These are phyloP conservation scores for Ceriagrion tenellum DNA, from an alignment of 2,888 invertebrate species.

Conservation along the genomic window DNA sequence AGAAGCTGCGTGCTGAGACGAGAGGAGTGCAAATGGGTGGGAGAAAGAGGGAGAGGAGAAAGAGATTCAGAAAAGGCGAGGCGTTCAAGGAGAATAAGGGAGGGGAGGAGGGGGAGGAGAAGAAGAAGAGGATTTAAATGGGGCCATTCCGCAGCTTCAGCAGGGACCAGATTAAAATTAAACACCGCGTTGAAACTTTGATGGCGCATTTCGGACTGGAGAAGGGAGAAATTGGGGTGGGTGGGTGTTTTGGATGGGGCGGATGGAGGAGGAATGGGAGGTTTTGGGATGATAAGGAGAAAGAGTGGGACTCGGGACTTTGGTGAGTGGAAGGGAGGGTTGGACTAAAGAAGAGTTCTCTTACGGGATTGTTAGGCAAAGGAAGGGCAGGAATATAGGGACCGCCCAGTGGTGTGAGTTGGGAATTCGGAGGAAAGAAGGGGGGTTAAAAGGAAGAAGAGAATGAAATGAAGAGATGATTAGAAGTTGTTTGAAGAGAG, in stretches of 20 bases:
- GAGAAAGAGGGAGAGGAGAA: neutral
- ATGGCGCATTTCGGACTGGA: slow-evolving; percentile 45
- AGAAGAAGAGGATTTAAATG: slow-evolving; percentile 50
- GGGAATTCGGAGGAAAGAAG: neutral
- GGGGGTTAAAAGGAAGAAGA: neutral
- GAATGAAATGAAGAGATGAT: neutral
- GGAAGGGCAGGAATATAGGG: neutral
- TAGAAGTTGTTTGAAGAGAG: neutral
- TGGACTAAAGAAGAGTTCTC: neutral
- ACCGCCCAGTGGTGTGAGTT: too few relatives aligned
- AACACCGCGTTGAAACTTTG: slow-evolving; percentile 67
- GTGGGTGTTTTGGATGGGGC: neutral
- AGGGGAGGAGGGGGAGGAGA: neutral
- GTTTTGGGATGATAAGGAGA: neutral
- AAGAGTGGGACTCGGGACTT: neutral
- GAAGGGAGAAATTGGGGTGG: neutral
- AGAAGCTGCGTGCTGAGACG: too few relatives aligned
- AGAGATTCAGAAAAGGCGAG: neutral
- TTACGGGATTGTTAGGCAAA: neutral
- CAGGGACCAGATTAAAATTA: slow-evolving; percentile 67
- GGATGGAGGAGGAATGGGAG: neutral
- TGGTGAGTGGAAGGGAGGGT: neutral
- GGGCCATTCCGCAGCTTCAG: slow-evolving; percentile 62
- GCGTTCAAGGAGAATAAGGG: neutral
- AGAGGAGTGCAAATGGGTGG: neutral